Base-by-base conservation (phyloP, 1,140 invertebrate species). In the Ooceraea biroi region DNA sequence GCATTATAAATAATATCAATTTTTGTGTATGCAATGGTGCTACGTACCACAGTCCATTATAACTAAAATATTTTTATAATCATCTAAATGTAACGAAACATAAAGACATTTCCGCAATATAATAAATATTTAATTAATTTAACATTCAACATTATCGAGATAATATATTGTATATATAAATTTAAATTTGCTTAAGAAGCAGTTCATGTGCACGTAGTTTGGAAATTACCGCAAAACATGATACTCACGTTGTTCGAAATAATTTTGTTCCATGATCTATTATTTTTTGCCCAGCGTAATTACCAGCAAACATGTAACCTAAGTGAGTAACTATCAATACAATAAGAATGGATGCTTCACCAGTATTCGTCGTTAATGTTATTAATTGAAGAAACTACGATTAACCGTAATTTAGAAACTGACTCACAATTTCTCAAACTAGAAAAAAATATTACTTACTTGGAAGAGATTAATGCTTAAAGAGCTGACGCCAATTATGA, bases 401-500 rank as follows among this genome's bases (percentile, higher is more conserved):
- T 10, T 0, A 1, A 19, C 19, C 14, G 7, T 11, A 14, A 48
- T 8, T 7, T 57, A 57, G 57, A 58, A n/a, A 12, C 17, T 17
- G 17, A 11, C 55, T 3, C 14, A 7, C 5, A 25, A 73, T 82
- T 50, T 44, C 11, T 0, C 1, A 41, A 14, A 72, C 4, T 36
- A 72, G 5, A 17, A 19, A n/a, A 12, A 14, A 27, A 36, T 36
- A 0, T 63, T 61, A 82, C 78, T 82, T 57, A 82, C 78, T 82
- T 82, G 69, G 50, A 61, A 74, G 19, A 82, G 57, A 74, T 41
- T 82, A 7, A 82, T n/a, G 44, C 12, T 82, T 27, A 82, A 55
- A 50, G 68, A 73, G 14, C 55, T 25, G 27, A 82, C 1, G n/a
- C 78, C 78, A 22, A 82, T 1, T 61, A 63, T 3, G 22, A 82